Evolutionary conservation across 1,140 invertebrate species (phyloP), one percentile per base, ranked within the genome.

Genomic region (Drosophila funebris): DNA sequence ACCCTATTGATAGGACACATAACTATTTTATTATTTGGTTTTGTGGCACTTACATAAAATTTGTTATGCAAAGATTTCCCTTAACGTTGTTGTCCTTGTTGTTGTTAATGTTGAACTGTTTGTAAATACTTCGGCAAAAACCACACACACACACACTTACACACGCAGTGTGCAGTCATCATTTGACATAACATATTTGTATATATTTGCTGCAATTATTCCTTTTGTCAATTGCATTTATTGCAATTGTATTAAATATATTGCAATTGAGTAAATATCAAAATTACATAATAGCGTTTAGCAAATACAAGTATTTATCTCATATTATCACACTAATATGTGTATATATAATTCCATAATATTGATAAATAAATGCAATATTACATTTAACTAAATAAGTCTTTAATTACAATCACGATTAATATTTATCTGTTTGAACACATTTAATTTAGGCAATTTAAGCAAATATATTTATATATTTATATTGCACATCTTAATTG

Each of bases 21-120:
- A 64, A 57, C 50, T 64, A 76, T 70, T 76, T 85, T 79, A 81
- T 85, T 90, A 81, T 85, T 90, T 82, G 87, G 73, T 77, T 76
- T 90, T 90, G 85, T 56, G 78, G 81, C 78, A 74, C 71, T 85
- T 90, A 61, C 64, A 77, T 78, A 82, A 71, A 72, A 85, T 90
- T 87, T 82, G 58, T 68, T 89, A 81, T 74, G 77, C 62, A 78
- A 84, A 84, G 81, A 83, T 81, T 82, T 79, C 54, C 71, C 60
- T 14, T 20, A 70, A 36, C 54, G 22, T 44, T 31, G 74, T 58
- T 87, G 81, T 87, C 75, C 66, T 68, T 69, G 76, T 63, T 68
- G 41, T 44, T 64, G 57, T 36, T 54, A 16, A 16, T 24, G 46
- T 43, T 62, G 63, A 50, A 61, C 74, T 61, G 39, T 50, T 27